Percentiles rank a stretch among this genome's conserved stretches.
Evolutionary conservation across 2,113 vertebrate species (phyloP).

Genomic region (Symphodus melops): DNA sequence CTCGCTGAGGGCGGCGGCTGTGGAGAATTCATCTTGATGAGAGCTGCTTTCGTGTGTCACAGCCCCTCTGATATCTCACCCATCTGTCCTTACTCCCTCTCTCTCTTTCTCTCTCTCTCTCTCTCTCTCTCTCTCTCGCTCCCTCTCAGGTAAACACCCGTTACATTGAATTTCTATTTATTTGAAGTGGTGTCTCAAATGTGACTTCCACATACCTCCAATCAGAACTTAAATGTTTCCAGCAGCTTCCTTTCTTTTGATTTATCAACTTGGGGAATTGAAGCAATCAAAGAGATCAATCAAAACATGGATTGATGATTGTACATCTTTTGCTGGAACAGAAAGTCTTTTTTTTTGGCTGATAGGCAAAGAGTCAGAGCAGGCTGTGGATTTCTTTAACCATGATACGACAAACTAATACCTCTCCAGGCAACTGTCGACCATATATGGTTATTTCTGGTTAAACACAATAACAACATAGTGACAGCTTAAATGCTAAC

Average conservation of each 20-base stretch:
- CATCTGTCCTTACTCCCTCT: not conserved
- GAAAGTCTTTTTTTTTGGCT: not conserved
- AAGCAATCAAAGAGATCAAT: slow-evolving; percentile 11
- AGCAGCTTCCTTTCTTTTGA: slow-evolving; percentile 13
- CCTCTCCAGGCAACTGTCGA: too few relatives aligned
- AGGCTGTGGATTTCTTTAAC: not conserved
- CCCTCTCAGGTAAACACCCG: slow-evolving; percentile 17
- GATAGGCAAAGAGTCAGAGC: not conserved
- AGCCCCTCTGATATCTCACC: slow-evolving; percentile 34
- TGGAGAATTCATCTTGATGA: slow-evolving; percentile 63
- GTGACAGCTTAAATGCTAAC: too few relatives aligned
- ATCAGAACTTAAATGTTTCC: slow-evolving; percentile 1
- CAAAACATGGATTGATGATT: not conserved
- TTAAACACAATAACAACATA: too few relatives aligned
- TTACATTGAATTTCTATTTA: not conserved
- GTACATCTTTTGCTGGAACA: slow-evolving; percentile 1
- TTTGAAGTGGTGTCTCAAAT: not conserved
- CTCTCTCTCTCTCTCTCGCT: not conserved
- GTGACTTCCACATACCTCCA: slow-evolving; percentile 2
- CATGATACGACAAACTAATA: too few relatives aligned
- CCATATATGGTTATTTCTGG: too few relatives aligned
- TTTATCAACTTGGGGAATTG: not conserved
- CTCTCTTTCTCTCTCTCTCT: not conserved
- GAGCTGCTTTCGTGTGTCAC: slow-evolving; percentile 59
- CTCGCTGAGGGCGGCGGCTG: slow-evolving; percentile 37